Evolutionary conservation across 2,797 vertebrate species (phyloP).

Genomic region (Myiotriccus ornatus): DNA sequence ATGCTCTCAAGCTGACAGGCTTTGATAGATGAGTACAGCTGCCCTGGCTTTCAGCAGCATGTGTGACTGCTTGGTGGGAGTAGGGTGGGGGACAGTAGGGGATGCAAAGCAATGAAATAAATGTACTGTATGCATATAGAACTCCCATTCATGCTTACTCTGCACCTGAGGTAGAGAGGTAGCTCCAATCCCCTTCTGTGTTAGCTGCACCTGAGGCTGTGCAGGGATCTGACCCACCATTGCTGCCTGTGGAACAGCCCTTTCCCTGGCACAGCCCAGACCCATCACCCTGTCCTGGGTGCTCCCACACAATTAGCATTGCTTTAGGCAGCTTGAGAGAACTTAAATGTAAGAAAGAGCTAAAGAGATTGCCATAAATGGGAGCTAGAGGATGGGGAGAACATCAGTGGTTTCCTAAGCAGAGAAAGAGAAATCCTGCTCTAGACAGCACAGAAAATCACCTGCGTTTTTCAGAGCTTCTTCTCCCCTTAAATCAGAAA

Average conservation of each 20-base stretch:
- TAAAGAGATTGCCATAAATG: not conserved
- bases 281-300: not conserved
- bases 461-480: not conserved
- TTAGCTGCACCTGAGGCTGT: not conserved
- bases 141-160: not conserved
- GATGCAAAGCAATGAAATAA: not conserved
- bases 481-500: not conserved
- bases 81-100: not conserved
- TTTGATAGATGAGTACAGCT: conserved; percentile 60
- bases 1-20: conserved; percentile 38
- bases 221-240: not conserved
- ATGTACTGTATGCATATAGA: rapidly evolving
- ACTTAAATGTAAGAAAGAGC: not conserved
- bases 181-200: not conserved
- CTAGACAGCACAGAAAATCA: not conserved
- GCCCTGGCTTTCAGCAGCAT: conserved; percentile 39
- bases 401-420: not conserved
- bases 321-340: not conserved
- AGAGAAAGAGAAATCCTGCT: not conserved
- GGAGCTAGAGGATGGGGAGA: not conserved
- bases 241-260: not conserved
- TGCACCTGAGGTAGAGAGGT: not conserved
- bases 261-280: not conserved
- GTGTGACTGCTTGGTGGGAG: conserved; percentile 8
- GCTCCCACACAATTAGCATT: not conserved